phyloP scores from a whole-genome alignment of 2,888 invertebrate species.

The Tuta absoluta region DNA sequence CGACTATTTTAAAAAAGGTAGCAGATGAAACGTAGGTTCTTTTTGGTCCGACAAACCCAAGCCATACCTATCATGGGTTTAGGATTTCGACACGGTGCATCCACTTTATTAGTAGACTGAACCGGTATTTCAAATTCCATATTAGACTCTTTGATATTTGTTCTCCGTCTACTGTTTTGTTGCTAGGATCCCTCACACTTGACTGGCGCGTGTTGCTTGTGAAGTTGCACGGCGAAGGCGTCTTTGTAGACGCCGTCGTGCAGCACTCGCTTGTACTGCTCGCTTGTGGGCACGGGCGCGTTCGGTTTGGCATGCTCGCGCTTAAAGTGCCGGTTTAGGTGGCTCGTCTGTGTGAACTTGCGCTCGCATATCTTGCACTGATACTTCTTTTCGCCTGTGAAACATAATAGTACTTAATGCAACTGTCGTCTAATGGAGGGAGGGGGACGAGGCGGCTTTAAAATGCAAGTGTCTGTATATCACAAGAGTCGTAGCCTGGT shows the following conservation, averaged over 20 bases:
- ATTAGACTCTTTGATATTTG: not conserved
- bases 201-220: conserved; percentile 43
- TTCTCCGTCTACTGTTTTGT: not conserved
- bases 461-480: no score
- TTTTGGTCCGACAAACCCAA: no score
- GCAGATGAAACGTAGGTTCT: no score
- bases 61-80: no score
- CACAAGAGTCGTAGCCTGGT: no score
- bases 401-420: not conserved
- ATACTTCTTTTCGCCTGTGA: conserved; percentile 66
- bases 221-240: conserved; percentile 35
- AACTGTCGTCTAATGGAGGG: no score
- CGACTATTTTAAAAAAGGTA: no score
- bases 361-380: conserved; percentile 72
- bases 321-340: conserved; percentile 70
- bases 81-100: no score
- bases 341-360: conserved; percentile 72
- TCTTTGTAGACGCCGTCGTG: conserved; percentile 25
- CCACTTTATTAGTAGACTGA: not conserved
- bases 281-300: conserved; percentile 58
- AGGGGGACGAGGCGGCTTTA: no score
- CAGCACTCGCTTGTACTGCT: conserved; percentile 58
- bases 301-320: conserved; percentile 67
- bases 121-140: not conserved
- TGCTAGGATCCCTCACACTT: conserved; percentile 54